A percentile compares a stretch with the other conserved stretches of the same genome.
Conservation (phyloP, 2,797 vertebrate genomes). For the Gallinago nigripennis region DNA sequence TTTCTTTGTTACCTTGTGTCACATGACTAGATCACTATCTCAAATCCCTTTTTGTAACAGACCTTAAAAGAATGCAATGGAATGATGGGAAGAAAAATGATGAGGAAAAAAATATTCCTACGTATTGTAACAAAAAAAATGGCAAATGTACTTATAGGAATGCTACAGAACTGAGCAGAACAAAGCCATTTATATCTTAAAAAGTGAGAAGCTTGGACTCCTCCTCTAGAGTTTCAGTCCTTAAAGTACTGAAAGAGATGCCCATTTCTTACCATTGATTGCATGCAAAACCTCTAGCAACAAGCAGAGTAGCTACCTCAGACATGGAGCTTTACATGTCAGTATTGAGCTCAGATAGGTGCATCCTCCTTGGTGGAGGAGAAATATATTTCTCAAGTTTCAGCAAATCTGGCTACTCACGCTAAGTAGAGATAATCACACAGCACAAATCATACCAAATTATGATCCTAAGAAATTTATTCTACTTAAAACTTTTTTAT, state of each 20-base stretch:
- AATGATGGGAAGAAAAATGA: not conserved
- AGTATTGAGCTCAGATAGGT: not conserved
- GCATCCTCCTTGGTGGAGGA: not conserved
- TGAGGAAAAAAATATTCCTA: not conserved
- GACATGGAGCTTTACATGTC: not conserved
- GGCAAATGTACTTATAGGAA: not conserved
- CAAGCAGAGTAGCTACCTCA: not conserved
- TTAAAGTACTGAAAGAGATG: not conserved
- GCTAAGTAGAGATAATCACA: not conserved
- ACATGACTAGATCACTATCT: not conserved
- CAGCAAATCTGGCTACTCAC: not conserved
- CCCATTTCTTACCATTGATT: not conserved
- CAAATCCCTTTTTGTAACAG: not conserved
- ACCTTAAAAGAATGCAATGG: not conserved
- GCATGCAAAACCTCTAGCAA: not conserved
- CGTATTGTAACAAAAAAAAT: not conserved
- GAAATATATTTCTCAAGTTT: not conserved
- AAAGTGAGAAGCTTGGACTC: not conserved
- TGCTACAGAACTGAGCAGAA: not conserved
- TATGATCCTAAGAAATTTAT: not conserved
- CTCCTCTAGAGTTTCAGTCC: not conserved
- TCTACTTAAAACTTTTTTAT: not conserved
- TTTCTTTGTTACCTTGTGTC: not conserved
- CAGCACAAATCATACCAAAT: not conserved
- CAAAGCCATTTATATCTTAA: fast-evolving